Evolutionary conservation across 2,113 vertebrate species (phyloP), one percentile per base, ranked within the genome.

Genomic region (Tragulus kanchil): DNA sequence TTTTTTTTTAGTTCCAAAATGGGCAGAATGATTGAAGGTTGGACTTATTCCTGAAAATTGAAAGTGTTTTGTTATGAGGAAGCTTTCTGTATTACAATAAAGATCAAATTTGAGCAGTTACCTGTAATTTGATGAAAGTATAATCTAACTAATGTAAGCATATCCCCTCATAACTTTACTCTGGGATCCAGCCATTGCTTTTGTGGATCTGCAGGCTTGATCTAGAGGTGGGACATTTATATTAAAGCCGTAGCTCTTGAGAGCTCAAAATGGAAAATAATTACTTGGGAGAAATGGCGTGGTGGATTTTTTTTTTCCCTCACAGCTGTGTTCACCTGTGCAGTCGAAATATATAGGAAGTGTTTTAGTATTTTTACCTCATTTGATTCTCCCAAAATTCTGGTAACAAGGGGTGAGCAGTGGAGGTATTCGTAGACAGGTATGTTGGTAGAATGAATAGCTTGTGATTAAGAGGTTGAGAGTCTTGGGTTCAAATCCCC

Each of bases 61-160:
- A 95, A 96, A 96, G 19, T 87, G 26, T 78, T 93, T 97, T 85
- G 28, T 85, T 89, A 62, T 78, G 31, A 95, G 62, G 26, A 96
- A 50, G 26, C 75, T 94, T 93, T 90, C 54, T 85, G n/a, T 96
- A 85, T 90, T 96, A 73, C 17, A 95, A 62, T 90, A 81, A 86
- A 97, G 89, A 88, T 93, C 62, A 93, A 69, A 62, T 95, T 94
- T 94, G 81, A 95, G 78, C n/a, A 78, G 75, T 98, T 95, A 89
- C 36, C n/a, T 82, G n/a, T 96, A 94, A 87, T 93, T 97, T 14
- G 12, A 3, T 95, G 69, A 93, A 31, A 75, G 5, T 90, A 6
- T 94, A 92, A 81, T 89, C 56, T 91, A 94, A 85, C 81, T 67
- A 92, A 89, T 94, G 45, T 26, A 93, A 85, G 75, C 31, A 77